phyloP scores from a whole-genome alignment of 2,888 invertebrate species.

The Hirudinaria manillensis region DNA sequence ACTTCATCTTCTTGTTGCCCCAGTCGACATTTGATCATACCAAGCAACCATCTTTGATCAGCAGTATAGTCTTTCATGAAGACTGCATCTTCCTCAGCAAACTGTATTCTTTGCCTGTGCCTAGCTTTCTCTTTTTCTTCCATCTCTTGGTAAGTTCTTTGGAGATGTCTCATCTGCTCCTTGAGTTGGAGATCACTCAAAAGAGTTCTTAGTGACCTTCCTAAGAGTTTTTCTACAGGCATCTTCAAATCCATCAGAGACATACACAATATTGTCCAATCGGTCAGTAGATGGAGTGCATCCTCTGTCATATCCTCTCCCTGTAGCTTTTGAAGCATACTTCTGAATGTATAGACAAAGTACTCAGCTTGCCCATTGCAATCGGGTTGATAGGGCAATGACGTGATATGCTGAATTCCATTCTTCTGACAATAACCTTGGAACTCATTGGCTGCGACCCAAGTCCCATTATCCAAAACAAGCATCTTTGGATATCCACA shows the following conservation, averaged over 20 bases:
- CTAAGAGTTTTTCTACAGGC: neutral
- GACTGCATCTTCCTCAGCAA: constrained; percentile 13
- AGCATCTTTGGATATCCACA: neutral
- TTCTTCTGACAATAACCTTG: neutral
- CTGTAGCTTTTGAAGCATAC: neutral
- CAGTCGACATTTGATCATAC: neutral
- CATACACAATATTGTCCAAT: neutral
- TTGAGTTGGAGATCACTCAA: neutral
- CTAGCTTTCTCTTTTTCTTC: neutral
- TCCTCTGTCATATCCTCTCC: neutral
- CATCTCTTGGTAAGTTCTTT: neutral
- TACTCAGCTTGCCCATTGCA: neutral
- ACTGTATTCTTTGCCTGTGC: neutral
- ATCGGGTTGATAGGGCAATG: neutral
- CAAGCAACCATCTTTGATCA: neutral
- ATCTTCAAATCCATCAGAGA: neutral
- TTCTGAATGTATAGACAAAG: neutral
- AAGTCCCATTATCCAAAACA: neutral
- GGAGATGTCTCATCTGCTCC: neutral
- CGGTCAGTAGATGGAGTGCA: neutral
- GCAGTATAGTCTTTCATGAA: neutral
- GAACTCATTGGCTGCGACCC: neutral
- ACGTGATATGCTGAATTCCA: neutral
- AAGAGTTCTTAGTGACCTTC: neutral
- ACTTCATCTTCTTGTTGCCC: neutral